phyloP scores from a whole-genome alignment of 35 echinoderm and acorn worm species.

The Amphiura filiformis region DNA sequence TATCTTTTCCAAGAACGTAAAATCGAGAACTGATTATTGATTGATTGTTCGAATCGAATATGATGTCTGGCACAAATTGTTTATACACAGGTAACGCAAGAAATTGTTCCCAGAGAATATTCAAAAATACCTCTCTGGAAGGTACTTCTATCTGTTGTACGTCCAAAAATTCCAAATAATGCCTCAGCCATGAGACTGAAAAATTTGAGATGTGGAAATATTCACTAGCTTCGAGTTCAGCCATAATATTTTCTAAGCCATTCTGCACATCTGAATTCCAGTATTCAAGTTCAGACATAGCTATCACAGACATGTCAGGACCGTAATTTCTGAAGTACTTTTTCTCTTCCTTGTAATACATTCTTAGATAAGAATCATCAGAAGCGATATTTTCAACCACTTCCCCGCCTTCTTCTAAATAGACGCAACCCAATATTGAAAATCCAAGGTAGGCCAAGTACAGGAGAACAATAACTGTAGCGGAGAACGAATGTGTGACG shows the following conservation, averaged over 20 bases:
- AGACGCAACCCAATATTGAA: conserved; percentile 25
- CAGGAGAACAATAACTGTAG: background rate
- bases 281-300: conserved; percentile 7
- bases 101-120: conserved; percentile 1
- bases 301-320: conserved; percentile 25
- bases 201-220: background rate
- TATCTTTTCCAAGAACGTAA: background rate
- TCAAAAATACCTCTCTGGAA: conserved; percentile 1
- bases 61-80: too few species aligned
- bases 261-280: conserved; percentile 21
- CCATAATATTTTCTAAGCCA: background rate
- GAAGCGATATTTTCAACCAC: conserved; percentile 38
- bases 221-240: conserved; percentile 5
- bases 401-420: conserved; percentile 25
- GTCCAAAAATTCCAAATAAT: conserved; percentile 34
- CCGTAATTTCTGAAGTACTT: conserved; percentile 7
- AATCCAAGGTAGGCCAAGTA: conserved; percentile 35
- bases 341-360: too few species aligned
- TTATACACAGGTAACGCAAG: background rate
- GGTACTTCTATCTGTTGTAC: background rate
- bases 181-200: conserved; percentile 46
- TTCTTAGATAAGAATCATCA: conserved; percentile 20
- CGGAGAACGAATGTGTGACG: too few species aligned
- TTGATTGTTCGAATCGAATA: background rate
- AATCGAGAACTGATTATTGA: conserved; percentile 29